phyloP scores from a whole-genome alignment of 2,888 invertebrate species.

The Muschampia plurimacula region DNA sequence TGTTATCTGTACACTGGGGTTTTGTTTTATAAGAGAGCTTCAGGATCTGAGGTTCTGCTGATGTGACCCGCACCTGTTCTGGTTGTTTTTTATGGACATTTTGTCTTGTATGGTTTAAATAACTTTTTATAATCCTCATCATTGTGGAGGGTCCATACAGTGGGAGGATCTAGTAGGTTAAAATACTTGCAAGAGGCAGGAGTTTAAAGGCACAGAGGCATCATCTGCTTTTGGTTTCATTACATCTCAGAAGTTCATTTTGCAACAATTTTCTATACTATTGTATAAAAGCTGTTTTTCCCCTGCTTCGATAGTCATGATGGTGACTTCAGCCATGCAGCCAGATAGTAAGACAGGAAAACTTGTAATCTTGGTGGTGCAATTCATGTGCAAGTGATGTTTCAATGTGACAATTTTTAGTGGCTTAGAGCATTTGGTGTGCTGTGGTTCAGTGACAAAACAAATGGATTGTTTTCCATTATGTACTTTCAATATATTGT shows the following conservation, averaged over 20 bases:
- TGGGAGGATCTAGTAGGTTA: not conserved
- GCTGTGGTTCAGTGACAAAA: conserved; percentile 56
- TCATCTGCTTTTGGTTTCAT: conserved; percentile 6
- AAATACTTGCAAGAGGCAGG: conserved; percentile 1
- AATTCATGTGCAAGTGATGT: conserved; percentile 26
- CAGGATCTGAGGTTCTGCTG: not conserved
- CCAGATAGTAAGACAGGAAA: not conserved
- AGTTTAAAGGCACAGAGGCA: not conserved
- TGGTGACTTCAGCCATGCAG: not conserved
- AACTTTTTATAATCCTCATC: not conserved
- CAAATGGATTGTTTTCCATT: conserved; percentile 13
- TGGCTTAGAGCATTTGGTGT: conserved; percentile 51
- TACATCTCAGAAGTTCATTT: conserved; percentile 17
- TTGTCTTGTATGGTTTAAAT: not conserved
- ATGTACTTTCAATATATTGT: conserved; percentile 10
- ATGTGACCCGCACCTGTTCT: not conserved
- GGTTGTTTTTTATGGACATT: not conserved
- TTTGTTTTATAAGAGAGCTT: not conserved
- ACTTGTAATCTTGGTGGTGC: conserved; percentile 4
- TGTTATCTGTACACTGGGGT: not conserved
- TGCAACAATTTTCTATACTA: conserved; percentile 1
- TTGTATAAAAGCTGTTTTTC: not conserved
- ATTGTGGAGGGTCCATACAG: not conserved
- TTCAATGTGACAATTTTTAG: conserved; percentile 37
- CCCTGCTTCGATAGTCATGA: not conserved